phyloP scores from a whole-genome alignment of 2,113 vertebrate species.

The Pseudorhombus dupliciocellatus region DNA sequence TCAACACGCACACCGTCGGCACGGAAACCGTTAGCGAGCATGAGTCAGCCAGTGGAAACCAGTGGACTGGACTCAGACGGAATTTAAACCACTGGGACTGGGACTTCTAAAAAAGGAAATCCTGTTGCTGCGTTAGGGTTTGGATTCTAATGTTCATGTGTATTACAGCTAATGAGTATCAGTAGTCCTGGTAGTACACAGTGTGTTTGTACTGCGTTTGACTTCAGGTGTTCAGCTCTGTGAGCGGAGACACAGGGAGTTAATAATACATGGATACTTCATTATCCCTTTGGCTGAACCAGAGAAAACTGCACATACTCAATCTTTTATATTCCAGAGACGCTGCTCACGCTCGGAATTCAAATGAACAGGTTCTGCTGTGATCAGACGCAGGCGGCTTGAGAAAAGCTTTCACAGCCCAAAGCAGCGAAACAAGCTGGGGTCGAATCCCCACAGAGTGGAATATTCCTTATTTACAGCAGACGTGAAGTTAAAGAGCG shows the following conservation, averaged over 20 bases:
- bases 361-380: not conserved
- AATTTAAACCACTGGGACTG: not conserved
- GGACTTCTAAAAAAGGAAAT: not conserved
- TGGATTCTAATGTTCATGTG: too few species aligned
- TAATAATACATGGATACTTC: not conserved
- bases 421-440: conserved; percentile 7
- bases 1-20: not conserved
- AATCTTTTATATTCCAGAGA: conserved; percentile 9
- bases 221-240: too few species aligned
- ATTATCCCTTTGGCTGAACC: conserved; percentile 1
- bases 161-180: too few species aligned
- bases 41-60: conserved; percentile 24
- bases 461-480: conserved; percentile 6
- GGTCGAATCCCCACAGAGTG: conserved; percentile 4
- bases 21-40: conserved; percentile 20
- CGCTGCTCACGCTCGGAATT: not conserved
- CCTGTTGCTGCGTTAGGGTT: too few species aligned
- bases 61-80: not conserved
- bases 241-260: too few species aligned
- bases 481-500: too few species aligned
- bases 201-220: too few species aligned
- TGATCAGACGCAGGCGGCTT: too few species aligned
- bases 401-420: conserved; percentile 6
- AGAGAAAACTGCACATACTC: not conserved
- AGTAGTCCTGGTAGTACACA: too few species aligned